Evolutionary conservation across 2,113 vertebrate species (phyloP).

Genomic region (Microcebus lehilahytsara): DNA sequence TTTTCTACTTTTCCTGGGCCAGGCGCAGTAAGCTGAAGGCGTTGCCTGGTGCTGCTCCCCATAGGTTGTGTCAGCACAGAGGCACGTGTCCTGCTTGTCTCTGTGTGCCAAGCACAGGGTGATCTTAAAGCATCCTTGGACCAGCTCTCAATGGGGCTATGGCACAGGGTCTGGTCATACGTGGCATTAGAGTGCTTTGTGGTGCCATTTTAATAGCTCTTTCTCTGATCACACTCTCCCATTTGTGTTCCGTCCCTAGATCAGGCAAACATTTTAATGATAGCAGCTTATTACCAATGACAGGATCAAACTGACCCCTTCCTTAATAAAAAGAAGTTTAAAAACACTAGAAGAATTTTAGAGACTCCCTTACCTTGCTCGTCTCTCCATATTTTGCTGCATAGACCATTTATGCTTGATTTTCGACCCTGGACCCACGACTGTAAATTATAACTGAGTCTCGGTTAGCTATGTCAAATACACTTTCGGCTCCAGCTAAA

Average conservation of each 20-base stretch:
- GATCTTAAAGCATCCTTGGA: not conserved
- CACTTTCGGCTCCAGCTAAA: slow-evolving; percentile 14
- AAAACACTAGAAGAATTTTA: not conserved
- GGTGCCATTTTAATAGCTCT: not conserved
- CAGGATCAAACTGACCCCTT: not conserved
- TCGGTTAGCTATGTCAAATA: slow-evolving; percentile 10
- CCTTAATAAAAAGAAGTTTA: not conserved
- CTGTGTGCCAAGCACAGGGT: not conserved
- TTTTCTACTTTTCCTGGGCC: not conserved
- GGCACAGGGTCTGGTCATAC: not conserved
- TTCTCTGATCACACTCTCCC: not conserved
- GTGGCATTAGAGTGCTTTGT: not conserved
- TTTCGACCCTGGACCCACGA: not conserved
- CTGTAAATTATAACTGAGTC: slow-evolving; percentile 14
- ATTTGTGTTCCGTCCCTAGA: not conserved
- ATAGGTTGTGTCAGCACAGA: not conserved
- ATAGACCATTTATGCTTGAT: not conserved
- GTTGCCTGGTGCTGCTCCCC: not conserved
- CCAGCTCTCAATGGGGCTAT: not conserved
- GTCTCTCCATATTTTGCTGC: not conserved
- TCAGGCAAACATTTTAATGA: not conserved
- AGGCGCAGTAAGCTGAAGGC: not conserved
- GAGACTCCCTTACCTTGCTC: not conserved
- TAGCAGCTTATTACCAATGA: not conserved
- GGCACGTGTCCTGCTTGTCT: not conserved